phyloP scores from a whole-genome alignment of 2,888 invertebrate genomes.

The Drepanosiphum platanoidis region DNA sequence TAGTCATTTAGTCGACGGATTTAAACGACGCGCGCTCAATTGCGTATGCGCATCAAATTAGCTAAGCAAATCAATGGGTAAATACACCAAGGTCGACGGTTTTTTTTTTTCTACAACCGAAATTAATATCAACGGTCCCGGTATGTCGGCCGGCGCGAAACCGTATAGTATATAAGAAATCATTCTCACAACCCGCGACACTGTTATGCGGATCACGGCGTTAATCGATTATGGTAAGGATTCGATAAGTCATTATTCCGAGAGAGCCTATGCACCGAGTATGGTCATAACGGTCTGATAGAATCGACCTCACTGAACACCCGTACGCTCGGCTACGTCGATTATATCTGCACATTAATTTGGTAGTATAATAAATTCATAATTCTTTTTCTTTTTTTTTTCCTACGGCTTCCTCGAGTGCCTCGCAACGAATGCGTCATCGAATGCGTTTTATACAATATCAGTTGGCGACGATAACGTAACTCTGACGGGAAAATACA shows the following conservation, averaged over 20 bases:
- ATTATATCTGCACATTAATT: neutral
- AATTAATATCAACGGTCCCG: neutral
- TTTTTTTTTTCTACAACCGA: neutral
- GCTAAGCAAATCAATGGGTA: neutral
- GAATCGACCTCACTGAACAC: neutral
- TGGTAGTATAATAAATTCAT: neutral
- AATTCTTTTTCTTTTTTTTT: neutral
- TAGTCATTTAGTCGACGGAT: neutral
- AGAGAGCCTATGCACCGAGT: neutral
- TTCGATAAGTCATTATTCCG: neutral
- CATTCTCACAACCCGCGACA: too few species aligned
- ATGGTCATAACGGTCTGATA: neutral
- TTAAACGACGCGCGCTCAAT: neutral
- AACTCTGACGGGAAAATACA: neutral
- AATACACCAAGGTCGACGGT: neutral
- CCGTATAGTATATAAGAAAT: too few species aligned
- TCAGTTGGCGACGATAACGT: neutral
- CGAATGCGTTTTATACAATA: neutral
- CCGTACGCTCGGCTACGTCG: neutral
- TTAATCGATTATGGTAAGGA: neutral
- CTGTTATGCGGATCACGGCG: neutral
- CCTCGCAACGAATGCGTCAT: neutral
- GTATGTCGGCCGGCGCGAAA: too few species aligned
- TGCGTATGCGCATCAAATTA: neutral
- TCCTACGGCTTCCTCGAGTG: neutral